phyloP scores from a whole-genome alignment of 2,797 vertebrate species.

The Sarcoramphus papa region DNA sequence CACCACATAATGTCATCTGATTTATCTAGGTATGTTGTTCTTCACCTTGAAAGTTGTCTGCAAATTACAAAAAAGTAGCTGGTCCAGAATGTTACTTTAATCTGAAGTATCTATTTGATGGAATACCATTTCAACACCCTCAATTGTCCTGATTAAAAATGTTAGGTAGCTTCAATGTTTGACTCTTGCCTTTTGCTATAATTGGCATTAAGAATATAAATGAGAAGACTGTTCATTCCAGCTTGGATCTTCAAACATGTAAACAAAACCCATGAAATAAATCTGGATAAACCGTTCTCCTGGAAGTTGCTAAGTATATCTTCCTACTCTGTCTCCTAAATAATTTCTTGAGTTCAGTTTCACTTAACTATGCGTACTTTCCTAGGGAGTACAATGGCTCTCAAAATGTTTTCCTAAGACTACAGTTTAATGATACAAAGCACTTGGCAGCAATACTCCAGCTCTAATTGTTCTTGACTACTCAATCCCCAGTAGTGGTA shows the following conservation, averaged over 20 bases:
- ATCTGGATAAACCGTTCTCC: neutral
- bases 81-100: neutral
- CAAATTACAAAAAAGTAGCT: neutral
- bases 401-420: conserved; percentile 47
- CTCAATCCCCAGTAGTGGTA: neutral
- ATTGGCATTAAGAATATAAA: neutral
- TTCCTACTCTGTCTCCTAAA: neutral
- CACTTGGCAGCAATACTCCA: conserved; percentile 36
- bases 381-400: neutral
- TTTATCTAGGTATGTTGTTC: neutral
- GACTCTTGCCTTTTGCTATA: neutral
- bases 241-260: neutral
- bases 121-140: neutral
- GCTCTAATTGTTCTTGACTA: conserved; percentile 33
- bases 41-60: neutral
- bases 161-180: neutral
- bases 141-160: neutral
- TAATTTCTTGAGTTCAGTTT: neutral
- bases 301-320: neutral
- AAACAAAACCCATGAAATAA: neutral
- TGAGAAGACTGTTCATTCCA: neutral
- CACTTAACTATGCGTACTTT: neutral
- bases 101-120: neutral
- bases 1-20: neutral
- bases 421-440: conserved; percentile 41